These are phyloP conservation scores for Daktulosphaira vitifoliae DNA, from an alignment of 1,140 invertebrate species.

Conservation along the genomic window DNA sequence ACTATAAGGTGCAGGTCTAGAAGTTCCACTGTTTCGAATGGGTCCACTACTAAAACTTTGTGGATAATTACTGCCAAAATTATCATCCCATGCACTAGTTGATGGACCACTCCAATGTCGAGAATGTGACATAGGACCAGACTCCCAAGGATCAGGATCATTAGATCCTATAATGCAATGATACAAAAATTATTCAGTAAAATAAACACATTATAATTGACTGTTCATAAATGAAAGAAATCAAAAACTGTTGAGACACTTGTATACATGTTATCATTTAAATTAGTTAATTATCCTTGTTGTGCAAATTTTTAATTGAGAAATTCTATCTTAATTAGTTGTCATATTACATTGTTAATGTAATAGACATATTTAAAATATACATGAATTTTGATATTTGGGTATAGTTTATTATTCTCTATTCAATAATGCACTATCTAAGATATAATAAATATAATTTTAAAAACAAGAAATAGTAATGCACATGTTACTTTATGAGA, in stretches of 20 bases:
- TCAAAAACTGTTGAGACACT: not conserved
- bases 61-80: conserved; percentile 38
- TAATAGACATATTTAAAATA: too few species aligned
- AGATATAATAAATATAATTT: too few species aligned
- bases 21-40: conserved; percentile 34
- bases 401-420: too few species aligned
- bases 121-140: conserved; percentile 33
- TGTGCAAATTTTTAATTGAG: too few species aligned
- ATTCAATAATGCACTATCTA: too few species aligned
- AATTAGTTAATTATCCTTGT: not conserved
- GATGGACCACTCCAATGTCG: conserved; percentile 37
- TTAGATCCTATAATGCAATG: conserved; percentile 29
- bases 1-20: conserved; percentile 25
- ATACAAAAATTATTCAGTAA: too few species aligned
- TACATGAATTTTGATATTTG: too few species aligned
- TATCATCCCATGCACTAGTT: conserved; percentile 34
- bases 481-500: too few species aligned
- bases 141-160: conserved; percentile 39
- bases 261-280: too few species aligned
- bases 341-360: too few species aligned
- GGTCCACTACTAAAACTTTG: conserved; percentile 39
- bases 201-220: not conserved
- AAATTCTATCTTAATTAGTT: too few species aligned
- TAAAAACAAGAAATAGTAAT: too few species aligned
- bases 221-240: not conserved